These are phyloP conservation scores for Poliocrania exsul DNA, from an alignment of 2,797 vertebrate genomes.

Conservation along the genomic window DNA sequence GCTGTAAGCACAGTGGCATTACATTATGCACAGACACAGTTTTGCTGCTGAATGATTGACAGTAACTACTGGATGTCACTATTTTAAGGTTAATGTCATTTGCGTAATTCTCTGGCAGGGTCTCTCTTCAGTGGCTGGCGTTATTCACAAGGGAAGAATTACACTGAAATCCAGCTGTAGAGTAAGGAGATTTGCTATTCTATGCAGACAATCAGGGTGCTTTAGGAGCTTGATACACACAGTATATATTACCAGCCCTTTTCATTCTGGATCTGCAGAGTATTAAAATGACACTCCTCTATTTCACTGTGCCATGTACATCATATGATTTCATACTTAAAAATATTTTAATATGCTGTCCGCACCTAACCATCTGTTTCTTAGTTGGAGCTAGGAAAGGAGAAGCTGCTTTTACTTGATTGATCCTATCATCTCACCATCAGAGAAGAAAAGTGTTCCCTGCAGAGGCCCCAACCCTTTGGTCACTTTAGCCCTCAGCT, in stretches of 20 bases:
- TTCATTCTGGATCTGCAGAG: background rate
- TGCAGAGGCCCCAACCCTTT: background rate
- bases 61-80: conserved; percentile 33
- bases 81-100: conserved; percentile 44
- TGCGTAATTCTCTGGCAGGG: background rate
- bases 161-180: conserved; percentile 15
- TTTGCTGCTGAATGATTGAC: conserved; percentile 39
- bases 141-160: conserved; percentile 33
- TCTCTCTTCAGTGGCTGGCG: background rate
- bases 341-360: conserved; percentile 8
- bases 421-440: background rate
- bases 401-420: background rate
- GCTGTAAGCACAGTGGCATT: background rate
- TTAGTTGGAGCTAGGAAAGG: background rate
- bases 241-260: background rate
- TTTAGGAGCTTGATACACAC: background rate
- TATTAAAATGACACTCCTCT: conserved; percentile 1
- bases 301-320: background rate
- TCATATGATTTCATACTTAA: background rate
- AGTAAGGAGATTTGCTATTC: conserved; percentile 13
- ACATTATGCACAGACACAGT: background rate
- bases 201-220: background rate
- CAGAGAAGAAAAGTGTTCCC: background rate
- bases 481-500: background rate
- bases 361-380: conserved; percentile 28